Base-by-base conservation (phyloP, 92 coral and sea anemone genomes). In the Plumapathes pennacea region DNA sequence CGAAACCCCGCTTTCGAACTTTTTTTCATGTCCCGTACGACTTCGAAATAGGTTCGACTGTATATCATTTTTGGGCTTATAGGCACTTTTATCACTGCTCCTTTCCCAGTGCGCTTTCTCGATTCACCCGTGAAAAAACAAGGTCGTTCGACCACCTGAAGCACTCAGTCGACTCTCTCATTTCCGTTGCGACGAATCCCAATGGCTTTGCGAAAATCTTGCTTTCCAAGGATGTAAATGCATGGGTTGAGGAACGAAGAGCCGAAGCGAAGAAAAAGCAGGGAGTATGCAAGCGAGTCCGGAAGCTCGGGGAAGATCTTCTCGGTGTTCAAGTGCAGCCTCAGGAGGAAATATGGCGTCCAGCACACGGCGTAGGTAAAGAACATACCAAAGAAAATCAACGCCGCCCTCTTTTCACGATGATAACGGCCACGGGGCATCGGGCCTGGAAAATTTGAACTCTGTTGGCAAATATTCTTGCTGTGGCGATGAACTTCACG, bases 141-240 rank as follows among this genome's bases (percentile, higher is more conserved):
- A n/a, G n/a, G n/a, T n/a, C n/a, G n/a, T n/a, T n/a, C n/a, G n/a
- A n/a, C n/a, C n/a, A n/a, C n/a, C n/a, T n/a, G n/a, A n/a, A n/a
- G n/a, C n/a, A n/a, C n/a, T n/a, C n/a, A n/a, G n/a, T n/a, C n/a
- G n/a, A n/a, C n/a, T n/a, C n/a, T n/a, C n/a, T n/a, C n/a, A n/a
- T n/a, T n/a, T n/a, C n/a, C n/a, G n/a, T n/a, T n/a, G n/a, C n/a
- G n/a, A n/a, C n/a, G 22, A 41, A 14, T 13, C 33, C 27, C 62
- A 51, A 51, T 46, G 10, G 73, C 54, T 41, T 66, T 66, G 24
- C 72, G 62, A 39, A 83, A 77, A 61, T 83, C 89, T 14, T 70
- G 71, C 46, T 83, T 83, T 57, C 89, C 85, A 67, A 83, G 71
- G 14, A 64, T 63, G 62, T 77, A 83, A 39, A 83, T 20, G 28